Percentiles rank a stretch among this genome's conserved stretches.
These are phyloP conservation scores for Barbus barbus DNA, from an alignment of 2,113 vertebrate species.

Conservation along the genomic window DNA sequence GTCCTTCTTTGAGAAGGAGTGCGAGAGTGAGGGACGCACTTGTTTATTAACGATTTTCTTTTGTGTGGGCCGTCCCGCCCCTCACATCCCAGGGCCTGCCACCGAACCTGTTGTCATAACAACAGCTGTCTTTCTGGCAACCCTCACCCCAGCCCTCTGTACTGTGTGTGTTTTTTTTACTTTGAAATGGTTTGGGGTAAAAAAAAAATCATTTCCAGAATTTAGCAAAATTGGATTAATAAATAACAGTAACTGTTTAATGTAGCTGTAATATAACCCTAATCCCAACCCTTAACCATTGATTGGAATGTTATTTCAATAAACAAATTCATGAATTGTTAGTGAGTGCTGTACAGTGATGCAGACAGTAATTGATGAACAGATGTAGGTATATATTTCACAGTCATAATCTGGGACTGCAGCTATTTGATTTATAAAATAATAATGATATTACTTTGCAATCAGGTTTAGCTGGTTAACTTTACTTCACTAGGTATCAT, in stretches of 20 bases:
- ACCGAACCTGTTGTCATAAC: conserved; percentile 35
- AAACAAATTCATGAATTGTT: neutral
- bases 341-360: neutral
- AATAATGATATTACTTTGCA: no score
- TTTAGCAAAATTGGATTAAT: neutral
- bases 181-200: neutral
- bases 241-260: neutral
- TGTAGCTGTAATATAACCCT: neutral
- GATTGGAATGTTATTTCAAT: neutral
- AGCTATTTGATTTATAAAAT: no score
- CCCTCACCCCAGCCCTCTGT: neutral
- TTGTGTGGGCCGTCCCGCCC: conserved; percentile 14
- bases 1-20: neutral
- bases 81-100: neutral
- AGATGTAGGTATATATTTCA: neutral
- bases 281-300: neutral
- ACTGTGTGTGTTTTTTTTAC: neutral
- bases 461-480: no score
- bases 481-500: no score
- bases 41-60: neutral
- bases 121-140: conserved; percentile 40
- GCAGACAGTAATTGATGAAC: neutral
- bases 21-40: neutral
- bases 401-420: no score
- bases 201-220: neutral